A percentile compares a stretch with the other conserved stretches of the same genome.
These are phyloP conservation scores for Montipora capitata DNA, from an alignment of 92 coral and sea anemone genomes.

Conservation along the genomic window DNA sequence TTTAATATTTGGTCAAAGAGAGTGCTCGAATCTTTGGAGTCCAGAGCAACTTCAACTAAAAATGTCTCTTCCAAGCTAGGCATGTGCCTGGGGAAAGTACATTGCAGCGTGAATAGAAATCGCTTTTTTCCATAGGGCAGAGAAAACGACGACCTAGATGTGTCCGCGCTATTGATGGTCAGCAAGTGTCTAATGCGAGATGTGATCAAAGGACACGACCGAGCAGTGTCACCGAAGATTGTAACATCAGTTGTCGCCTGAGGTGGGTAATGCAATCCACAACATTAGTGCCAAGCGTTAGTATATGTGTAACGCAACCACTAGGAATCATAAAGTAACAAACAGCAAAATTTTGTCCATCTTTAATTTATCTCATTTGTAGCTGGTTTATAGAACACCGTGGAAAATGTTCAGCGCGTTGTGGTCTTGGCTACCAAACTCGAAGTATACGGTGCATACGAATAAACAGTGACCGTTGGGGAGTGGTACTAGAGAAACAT, in stretches of 20 bases:
- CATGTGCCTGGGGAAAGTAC: too few relatives aligned
- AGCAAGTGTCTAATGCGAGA: conserved; percentile 72
- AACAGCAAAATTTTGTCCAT: background rate
- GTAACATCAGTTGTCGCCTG: conserved; percentile 87
- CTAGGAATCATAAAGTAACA: too few relatives aligned
- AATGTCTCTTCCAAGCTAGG: too few relatives aligned
- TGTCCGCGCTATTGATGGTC: conserved; percentile 83
- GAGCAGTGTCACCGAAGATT: conserved; percentile 71
- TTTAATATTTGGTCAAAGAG: too few relatives aligned
- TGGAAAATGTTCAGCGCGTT: conserved; percentile 81
- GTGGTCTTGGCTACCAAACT: conserved; percentile 89
- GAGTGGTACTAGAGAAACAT: conserved; percentile 62
- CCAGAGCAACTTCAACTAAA: too few relatives aligned
- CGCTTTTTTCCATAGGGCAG: conserved; percentile 50
- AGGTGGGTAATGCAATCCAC: conserved; percentile 65
- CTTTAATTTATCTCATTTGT: background rate
- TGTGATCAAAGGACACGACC: conserved; percentile 80
- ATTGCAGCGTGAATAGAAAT: too few relatives aligned
- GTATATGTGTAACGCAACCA: background rate
- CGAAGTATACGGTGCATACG: conserved; percentile 80
- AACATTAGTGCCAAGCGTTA: background rate
- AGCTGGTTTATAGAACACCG: conserved; percentile 79
- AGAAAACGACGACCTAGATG: conserved; percentile 85
- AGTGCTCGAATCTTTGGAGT: too few relatives aligned
- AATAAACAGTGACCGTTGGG: conserved; percentile 52